Conservation (phyloP, 1,140 invertebrate species). For the Zaprionus taronus region DNA sequence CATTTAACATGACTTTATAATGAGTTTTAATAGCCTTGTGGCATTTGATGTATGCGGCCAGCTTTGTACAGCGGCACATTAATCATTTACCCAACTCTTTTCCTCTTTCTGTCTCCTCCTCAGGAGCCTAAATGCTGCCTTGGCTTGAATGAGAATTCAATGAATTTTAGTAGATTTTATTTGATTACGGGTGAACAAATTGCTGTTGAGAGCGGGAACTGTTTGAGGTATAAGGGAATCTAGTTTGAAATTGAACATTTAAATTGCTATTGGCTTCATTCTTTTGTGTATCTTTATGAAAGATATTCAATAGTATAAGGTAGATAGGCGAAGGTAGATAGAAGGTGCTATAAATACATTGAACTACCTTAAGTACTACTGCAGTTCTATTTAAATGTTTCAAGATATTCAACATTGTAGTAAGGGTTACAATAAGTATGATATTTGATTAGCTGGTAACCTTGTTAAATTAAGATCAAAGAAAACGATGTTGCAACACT, state of each 20-base stretch:
- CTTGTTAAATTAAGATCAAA: too few species aligned
- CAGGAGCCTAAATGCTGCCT: background rate
- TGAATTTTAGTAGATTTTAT: constrained; percentile 8
- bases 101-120: background rate
- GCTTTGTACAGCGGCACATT: constrained; percentile 19
- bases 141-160: background rate
- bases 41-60: constrained; percentile 39
- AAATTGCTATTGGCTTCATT: background rate
- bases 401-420: too few species aligned
- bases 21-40: constrained; percentile 49
- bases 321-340: too few species aligned
- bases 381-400: too few species aligned
- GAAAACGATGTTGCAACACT: too few species aligned
- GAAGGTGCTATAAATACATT: too few species aligned
- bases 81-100: constrained; percentile 22
- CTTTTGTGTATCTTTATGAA: background rate
- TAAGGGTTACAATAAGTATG: too few species aligned
- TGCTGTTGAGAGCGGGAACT: background rate
- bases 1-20: constrained; percentile 56
- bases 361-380: too few species aligned
- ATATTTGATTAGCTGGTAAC: too few species aligned
- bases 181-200: constrained; percentile 1
- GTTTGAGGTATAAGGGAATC: background rate
- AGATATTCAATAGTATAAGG: too few species aligned
- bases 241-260: background rate